phyloP scores from a whole-genome alignment of 2,888 invertebrate genomes.

The Xylota sylvarum region DNA sequence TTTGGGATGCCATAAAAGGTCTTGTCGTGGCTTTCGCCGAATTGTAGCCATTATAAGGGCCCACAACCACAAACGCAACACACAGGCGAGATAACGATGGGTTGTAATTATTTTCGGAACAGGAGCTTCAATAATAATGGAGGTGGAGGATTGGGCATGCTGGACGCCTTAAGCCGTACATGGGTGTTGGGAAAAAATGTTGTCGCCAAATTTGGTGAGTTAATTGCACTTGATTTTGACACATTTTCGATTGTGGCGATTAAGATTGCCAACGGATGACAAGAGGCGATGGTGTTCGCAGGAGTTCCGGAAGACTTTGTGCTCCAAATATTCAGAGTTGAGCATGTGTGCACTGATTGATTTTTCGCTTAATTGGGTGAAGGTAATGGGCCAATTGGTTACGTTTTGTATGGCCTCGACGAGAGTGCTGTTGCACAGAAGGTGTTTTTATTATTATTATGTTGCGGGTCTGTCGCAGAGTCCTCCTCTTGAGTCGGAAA shows the following conservation, averaged over 20 bases:
- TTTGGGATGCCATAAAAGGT: slow-evolving; percentile 65
- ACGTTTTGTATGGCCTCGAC: too few relatives aligned
- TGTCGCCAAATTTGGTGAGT: slow-evolving; percentile 65
- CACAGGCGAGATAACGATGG: slow-evolving; percentile 28
- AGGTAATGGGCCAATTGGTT: neutral
- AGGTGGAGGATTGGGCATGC: neutral
- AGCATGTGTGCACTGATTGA: neutral
- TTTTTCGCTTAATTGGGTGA: neutral
- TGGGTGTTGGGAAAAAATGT: slow-evolving; percentile 57
- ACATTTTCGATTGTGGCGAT: slow-evolving; percentile 48
- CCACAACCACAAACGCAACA: neutral
- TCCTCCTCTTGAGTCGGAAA: too few relatives aligned
- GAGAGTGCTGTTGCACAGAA: too few relatives aligned
- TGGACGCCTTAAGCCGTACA: slow-evolving; percentile 47
- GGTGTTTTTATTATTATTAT: too few relatives aligned
- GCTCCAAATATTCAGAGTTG: neutral
- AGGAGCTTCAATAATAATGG: slow-evolving; percentile 43
- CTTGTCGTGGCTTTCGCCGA: slow-evolving; percentile 67
- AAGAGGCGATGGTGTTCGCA: neutral
- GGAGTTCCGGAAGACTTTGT: neutral
- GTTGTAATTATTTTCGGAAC: slow-evolving; percentile 42
- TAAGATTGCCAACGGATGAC: neutral
- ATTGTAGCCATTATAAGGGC: slow-evolving; percentile 50
- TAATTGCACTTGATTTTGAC: slow-evolving; percentile 60
- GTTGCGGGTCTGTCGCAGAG: too few relatives aligned